Evolutionary conservation across 2,113 vertebrate species (phyloP), one percentile per base, ranked within the genome.

Genomic region (Podarcis cretensis): DNA sequence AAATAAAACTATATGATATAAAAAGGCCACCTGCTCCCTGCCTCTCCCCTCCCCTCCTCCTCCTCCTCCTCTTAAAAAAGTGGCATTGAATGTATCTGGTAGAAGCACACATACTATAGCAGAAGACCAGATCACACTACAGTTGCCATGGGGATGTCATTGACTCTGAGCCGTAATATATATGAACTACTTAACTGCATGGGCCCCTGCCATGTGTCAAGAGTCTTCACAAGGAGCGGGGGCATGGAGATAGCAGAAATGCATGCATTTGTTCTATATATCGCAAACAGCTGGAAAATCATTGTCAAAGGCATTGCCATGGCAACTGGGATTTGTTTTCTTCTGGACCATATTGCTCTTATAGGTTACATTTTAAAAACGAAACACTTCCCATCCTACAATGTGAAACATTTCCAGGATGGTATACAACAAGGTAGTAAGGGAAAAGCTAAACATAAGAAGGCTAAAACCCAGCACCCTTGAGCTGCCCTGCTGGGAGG

Each of bases 91-190:
- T 48, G 23, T 30, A 30, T 30, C 25, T 79, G 77, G 77, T 30
- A 54, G 43, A 54, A 79, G 13, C 10, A 40, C 30, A 23, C 35
- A 20, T 76, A 20, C 71, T 23, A 43, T 12, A 3, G 18, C 73
- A 37, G 74, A 75, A 21, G 76, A 78, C 76, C 37, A 48, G 69
- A 89, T 63, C 88, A 93, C 82, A 43, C 21, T 77, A 48, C 23
- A 54, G 77, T 54, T 79, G 77, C 21, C 25, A 79, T 54, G 43
- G 43, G 43, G 43, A 79, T 54, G 43, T 27, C 48, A 54, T 40
- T 79, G 37, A 7, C 7, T 20, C 40, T 12, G 23, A 78, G 35
- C 66, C 48, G 13, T 80, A 10, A 80, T 80, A 54, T 57, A n/a
- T 30, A 30, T 57, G 27, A 57, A n/a, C 30, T n/a, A 14, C 48